phyloP scores from a whole-genome alignment of 2,797 vertebrate genomes.

The Toxotes lorentzi region DNA sequence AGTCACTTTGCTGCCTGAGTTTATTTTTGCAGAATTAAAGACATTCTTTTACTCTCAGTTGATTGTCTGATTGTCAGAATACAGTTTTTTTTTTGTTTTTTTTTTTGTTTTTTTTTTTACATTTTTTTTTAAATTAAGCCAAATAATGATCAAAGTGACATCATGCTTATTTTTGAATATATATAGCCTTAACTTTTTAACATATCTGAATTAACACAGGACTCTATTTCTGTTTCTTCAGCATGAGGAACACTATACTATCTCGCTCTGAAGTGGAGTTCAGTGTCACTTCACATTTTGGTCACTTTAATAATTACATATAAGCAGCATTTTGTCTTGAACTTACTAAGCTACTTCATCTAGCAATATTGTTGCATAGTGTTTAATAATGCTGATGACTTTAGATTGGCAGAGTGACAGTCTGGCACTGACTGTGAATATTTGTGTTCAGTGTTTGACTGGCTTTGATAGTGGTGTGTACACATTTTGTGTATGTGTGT shows the following conservation, averaged over 20 bases:
- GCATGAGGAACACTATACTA: too few relatives aligned
- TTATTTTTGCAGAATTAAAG: constrained; percentile 30
- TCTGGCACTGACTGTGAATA: constrained; percentile 42
- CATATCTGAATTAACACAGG: background rate
- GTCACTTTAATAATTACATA: background rate
- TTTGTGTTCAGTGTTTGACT: constrained; percentile 38
- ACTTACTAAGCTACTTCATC: background rate
- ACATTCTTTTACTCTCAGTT: constrained; percentile 12
- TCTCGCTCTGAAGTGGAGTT: background rate
- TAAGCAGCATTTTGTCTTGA: background rate
- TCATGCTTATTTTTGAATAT: background rate
- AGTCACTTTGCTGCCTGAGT: constrained; percentile 4
- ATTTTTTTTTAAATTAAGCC: background rate
- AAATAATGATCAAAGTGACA: background rate
- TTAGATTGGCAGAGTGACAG: constrained; percentile 57
- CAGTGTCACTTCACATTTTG: background rate
- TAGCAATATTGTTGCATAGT: constrained; percentile 6
- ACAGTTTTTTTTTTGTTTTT: background rate
- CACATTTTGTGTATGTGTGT: constrained; percentile 38
- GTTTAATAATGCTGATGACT: constrained; percentile 46
- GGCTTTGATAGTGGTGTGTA: constrained; percentile 16
- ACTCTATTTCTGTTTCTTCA: too few relatives aligned
- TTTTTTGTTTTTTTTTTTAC: background rate
- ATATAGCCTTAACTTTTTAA: background rate
- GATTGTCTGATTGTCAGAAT: background rate